These are phyloP conservation scores for Tethya wilhelma DNA, from an alignment of 37 sponge, comb jelly and placozoan genomes.

Conservation along the genomic window DNA sequence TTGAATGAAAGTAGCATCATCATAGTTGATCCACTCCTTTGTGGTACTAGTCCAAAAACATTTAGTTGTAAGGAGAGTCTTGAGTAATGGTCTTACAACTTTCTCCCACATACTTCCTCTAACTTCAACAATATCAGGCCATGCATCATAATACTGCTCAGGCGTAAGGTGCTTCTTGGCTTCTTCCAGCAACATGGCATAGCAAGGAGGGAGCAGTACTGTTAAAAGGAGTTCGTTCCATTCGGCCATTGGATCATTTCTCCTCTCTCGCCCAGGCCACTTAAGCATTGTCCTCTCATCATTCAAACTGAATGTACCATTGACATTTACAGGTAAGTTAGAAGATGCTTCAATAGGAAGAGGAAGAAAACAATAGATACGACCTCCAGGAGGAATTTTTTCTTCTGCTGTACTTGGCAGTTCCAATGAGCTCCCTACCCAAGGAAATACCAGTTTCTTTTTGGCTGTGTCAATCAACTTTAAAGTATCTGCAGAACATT, in stretches of 20 bases:
- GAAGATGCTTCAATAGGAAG: slow-evolving; percentile 52
- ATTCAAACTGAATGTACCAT: slow-evolving; percentile 73
- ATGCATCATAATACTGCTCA: slow-evolving; percentile 26
- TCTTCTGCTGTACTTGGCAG: no score
- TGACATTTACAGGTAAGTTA: slow-evolving; percentile 64
- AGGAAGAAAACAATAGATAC: slow-evolving; percentile 78
- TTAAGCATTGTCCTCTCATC: slow-evolving; percentile 58
- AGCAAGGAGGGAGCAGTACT: slow-evolving; percentile 53
- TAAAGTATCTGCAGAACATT: no score
- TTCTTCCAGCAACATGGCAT: slow-evolving; percentile 33
- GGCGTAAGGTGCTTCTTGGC: background rate
- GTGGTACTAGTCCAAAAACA: slow-evolving; percentile 17
- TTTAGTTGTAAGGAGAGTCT: background rate
- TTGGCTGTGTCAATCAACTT: slow-evolving; percentile 4
- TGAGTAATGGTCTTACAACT: slow-evolving; percentile 14
- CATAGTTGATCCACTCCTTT: slow-evolving; percentile 21
- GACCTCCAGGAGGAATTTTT: background rate
- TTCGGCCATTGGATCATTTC: slow-evolving; percentile 43
- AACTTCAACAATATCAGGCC: slow-evolving; percentile 37
- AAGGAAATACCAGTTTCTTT: slow-evolving; percentile 37
- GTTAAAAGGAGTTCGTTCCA: slow-evolving; percentile 65
- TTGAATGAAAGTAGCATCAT: slow-evolving; percentile 3
- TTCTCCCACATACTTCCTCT: slow-evolving; percentile 24
- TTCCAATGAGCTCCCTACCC: slow-evolving; percentile 47
- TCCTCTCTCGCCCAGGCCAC: slow-evolving; percentile 58